Conservation (phyloP, 23 tunicate species). For the Ascidia mentula region DNA sequence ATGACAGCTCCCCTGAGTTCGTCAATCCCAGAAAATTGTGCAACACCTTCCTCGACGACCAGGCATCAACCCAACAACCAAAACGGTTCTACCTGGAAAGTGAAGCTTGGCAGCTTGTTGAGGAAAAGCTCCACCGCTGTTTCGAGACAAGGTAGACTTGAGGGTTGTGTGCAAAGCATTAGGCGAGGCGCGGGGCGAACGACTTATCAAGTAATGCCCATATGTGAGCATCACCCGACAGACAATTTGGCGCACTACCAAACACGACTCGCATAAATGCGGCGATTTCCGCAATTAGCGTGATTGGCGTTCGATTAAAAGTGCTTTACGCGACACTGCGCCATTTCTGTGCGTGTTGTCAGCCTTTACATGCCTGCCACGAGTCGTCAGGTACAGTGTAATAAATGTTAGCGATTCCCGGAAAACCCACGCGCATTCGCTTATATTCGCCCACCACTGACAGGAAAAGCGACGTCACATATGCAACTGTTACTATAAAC, state of each 20-base stretch:
- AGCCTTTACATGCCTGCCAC: too few relatives aligned
- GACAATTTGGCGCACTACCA: background rate
- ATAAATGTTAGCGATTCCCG: too few relatives aligned
- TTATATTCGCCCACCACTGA: too few relatives aligned
- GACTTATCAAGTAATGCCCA: too few relatives aligned
- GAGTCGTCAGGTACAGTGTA: too few relatives aligned
- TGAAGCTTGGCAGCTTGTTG: slow-evolving; percentile 69
- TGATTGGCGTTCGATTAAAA: slow-evolving; percentile 1
- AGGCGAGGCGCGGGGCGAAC: background rate
- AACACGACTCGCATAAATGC: slow-evolving; percentile 8
- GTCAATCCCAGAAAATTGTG: background rate
- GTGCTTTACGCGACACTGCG: too few relatives aligned
- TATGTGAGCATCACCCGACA: background rate
- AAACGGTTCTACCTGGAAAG: slow-evolving; percentile 50
- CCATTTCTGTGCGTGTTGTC: too few relatives aligned
- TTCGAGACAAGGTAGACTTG: slow-evolving; percentile 14
- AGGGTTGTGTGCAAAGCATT: background rate
- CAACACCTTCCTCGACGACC: background rate
- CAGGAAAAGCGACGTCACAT: too few relatives aligned
- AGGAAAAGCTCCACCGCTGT: slow-evolving; percentile 28
- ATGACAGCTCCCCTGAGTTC: background rate
- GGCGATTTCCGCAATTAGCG: slow-evolving; percentile 5
- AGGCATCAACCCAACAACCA: slow-evolving; percentile 9
- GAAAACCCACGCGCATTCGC: too few relatives aligned
- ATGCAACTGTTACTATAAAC: too few relatives aligned